Conservation (phyloP, 1,140 invertebrate species). For the Nasonia longicornis region DNA sequence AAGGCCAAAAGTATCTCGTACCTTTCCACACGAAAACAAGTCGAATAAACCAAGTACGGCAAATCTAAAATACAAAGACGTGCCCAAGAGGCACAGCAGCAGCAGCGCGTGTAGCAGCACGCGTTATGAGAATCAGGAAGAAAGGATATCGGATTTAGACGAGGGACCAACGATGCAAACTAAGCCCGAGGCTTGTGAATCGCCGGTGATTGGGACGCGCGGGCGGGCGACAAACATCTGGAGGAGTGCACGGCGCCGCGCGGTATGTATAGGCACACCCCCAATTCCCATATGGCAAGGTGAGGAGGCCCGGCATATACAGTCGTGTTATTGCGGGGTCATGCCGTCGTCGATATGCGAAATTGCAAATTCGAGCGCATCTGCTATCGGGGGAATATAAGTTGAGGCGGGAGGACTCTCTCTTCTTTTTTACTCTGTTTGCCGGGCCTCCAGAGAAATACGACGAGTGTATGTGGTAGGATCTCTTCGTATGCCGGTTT, state of each 20-base stretch:
- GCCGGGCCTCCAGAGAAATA: too few relatives aligned
- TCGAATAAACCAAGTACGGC: too few relatives aligned
- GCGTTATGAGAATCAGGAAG: constrained; percentile 1
- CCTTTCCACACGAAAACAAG: too few relatives aligned
- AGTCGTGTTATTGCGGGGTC: constrained; percentile 32
- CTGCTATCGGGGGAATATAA: neutral
- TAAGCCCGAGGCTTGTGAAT: constrained; percentile 54
- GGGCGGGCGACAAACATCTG: constrained; percentile 58
- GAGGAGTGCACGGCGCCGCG: neutral
- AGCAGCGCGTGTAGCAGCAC: neutral
- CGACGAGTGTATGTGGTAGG: too few relatives aligned
- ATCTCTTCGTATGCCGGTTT: too few relatives aligned
- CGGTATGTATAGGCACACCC: neutral
- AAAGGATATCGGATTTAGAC: constrained; percentile 37
- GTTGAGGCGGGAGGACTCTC: neutral
- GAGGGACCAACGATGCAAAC: constrained; percentile 14
- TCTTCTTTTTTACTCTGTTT: neutral
- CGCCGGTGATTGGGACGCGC: constrained; percentile 56
- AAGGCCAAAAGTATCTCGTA: too few relatives aligned
- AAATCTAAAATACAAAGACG: neutral
- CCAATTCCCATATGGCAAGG: constrained; percentile 19
- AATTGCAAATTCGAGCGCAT: constrained; percentile 25
- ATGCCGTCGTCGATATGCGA: constrained; percentile 20
- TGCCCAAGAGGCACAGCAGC: neutral
- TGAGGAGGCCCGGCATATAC: neutral